Evolutionary conservation across 2,888 invertebrate genomes (phyloP), one percentile per base, ranked within the genome.

Genomic region (Kryphioiulus occultus): DNA sequence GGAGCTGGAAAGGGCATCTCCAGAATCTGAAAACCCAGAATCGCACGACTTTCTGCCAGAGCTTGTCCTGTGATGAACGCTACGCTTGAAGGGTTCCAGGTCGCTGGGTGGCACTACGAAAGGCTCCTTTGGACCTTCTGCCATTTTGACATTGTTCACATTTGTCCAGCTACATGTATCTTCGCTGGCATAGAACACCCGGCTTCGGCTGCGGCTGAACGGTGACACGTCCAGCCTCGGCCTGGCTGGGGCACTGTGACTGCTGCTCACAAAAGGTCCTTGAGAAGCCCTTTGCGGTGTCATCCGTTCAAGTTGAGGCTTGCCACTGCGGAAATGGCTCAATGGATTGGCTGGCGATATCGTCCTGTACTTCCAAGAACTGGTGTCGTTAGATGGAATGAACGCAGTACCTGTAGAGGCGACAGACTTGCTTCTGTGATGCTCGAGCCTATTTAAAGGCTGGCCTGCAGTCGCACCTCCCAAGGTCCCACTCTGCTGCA

Each of bases 11-110:
- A 44, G 85, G n/a, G 89, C 89, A 87, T 90, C 90, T 86, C 95
- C 96, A 0, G 95, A 95, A 90, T 96, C 96, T 0, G 96, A 96
- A 92, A 96, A 96, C 0, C 96, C 96, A 0, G 96, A 96, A 92
- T 96, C 96, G 92, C 95, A 95, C 90, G 95, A 95, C 89, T 95
- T 94, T 89, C 95, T 95, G 91, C 95, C 95, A 42, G 90, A 91
- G 30, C 90, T 89, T 19, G 53, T 86, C 42, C 87, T 59, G 87
- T 84, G 85, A 26, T 85, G 85, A 30, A 26, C 47, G 47, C 42
- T 68, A 10, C 68, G 30, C 3, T 53, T 32, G 47, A 86, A 86
- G 47, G 39, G 86, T 22, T 47, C 47, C 42, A 32, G 4, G 22
- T 42, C 44, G 26, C 26, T 84, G 86, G 17, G 87, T 88, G 35